Percentiles rank a stretch among this genome's conserved stretches.
Conservation (phyloP, 2,113 vertebrate genomes). For the Neotragus pygmaeus region DNA sequence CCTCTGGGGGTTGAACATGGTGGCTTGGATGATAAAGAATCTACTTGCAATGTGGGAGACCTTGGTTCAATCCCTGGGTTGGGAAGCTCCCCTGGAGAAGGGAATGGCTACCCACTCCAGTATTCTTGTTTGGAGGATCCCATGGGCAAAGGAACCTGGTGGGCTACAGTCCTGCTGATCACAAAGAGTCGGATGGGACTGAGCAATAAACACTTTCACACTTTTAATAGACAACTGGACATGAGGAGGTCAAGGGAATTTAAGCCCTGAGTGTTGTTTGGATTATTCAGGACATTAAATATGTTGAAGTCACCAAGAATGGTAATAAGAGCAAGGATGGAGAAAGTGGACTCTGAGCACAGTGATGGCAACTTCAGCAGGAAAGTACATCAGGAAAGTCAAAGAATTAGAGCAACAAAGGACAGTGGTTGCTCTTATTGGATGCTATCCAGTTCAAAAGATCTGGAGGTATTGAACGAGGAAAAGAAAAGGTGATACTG, state of each 20-base stretch:
- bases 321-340: not conserved
- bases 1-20: rapidly evolving
- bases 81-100: not conserved
- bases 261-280: rapidly evolving
- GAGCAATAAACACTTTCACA: not conserved
- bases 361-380: not conserved
- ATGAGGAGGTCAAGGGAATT: not conserved
- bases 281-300: not conserved
- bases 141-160: not conserved
- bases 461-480: not conserved
- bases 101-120: not conserved
- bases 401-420: not conserved
- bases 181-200: not conserved
- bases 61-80: not conserved
- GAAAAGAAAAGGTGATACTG: not conserved
- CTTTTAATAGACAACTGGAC: not conserved
- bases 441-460: not conserved
- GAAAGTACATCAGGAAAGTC: rapidly evolving
- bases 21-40: not conserved
- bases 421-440: rapidly evolving
- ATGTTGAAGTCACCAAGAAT: not conserved
- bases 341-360: not conserved
- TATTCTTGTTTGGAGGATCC: not conserved
- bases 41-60: not conserved
- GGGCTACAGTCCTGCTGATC: not conserved